Percentiles rank a stretch among this genome's conserved stretches.
These are phyloP conservation scores for Sarotherodon lohbergeri DNA, from an alignment of 2,113 vertebrate genomes.

Conservation along the genomic window DNA sequence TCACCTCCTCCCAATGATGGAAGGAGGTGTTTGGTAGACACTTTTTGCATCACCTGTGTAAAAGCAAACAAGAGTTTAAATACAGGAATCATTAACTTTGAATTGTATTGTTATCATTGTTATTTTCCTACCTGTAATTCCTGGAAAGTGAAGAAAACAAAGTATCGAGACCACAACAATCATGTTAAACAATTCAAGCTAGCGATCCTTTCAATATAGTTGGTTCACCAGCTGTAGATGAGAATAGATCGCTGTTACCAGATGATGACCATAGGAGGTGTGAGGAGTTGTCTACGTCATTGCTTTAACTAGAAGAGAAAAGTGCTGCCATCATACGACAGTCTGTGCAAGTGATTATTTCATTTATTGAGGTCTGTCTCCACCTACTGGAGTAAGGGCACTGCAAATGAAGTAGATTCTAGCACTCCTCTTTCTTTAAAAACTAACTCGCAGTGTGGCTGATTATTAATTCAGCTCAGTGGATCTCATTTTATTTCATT, in stretches of 20 bases:
- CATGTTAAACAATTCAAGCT: neutral
- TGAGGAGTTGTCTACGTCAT: accelerated
- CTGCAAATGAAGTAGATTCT: neutral
- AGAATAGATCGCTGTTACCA: neutral
- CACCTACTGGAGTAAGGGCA: neutral
- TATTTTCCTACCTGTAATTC: neutral
- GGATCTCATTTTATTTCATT: neutral
- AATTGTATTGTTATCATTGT: neutral
- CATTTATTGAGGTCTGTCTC: neutral
- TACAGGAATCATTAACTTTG: accelerated
- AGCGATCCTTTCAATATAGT: accelerated
- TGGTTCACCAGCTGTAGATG: neutral
- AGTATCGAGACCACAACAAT: neutral
- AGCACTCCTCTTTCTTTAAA: neutral
- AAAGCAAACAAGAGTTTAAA: neutral
- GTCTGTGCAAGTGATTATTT: neutral
- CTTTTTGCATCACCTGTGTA: neutral
- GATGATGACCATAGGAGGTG: neutral
- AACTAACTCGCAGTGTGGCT: neutral
- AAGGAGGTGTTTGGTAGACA: neutral
- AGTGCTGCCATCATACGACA: neutral
- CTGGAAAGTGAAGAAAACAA: neutral
- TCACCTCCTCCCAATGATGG: neutral
- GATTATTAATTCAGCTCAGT: neutral
- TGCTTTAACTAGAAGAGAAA: neutral